Evolutionary conservation across 2,113 vertebrate species (phyloP), one percentile per base, ranked within the genome.

Genomic region (Pristiophorus japonicus): DNA sequence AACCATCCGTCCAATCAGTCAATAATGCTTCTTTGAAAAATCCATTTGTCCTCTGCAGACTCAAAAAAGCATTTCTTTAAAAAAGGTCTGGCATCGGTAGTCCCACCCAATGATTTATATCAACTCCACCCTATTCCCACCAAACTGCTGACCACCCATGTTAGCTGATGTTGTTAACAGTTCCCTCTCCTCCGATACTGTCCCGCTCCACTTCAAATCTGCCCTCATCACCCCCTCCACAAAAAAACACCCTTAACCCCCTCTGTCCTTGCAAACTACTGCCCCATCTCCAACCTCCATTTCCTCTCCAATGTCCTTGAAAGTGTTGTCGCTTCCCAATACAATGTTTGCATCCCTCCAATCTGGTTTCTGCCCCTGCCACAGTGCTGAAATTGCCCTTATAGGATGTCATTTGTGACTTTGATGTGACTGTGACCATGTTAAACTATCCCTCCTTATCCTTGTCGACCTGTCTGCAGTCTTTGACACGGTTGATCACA

Each of bases 21-120:
- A 20, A 92, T 92, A 62, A 63, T 92, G 34, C 18, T 92, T 59
- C 62, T 92, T 92, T 88, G 85, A 92, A 92, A 92, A 92, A 92
- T 63, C 59, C 59, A 63, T n/a, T 92, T 63, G 6, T 92, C 59
- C 88, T 92, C 63, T 38, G 87, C 88, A 92, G n/a, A 34, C 59
- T n/a, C 88, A 14, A 90, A 92, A 91, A 92, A 63, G 6, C 2
- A 92, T 81, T 81, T 81, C 14, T 81, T 81, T 38, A 92, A 10
- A 59, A 59, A 38, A 38, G 59, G 20, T 63, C 88, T 92, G 59
- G 59, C 30, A 92, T 63, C 18, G 22, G 16, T 92, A 38, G 88
- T 63, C 63, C n/a, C 16, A 62, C 34, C 38, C 34, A 42, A 92
- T 92, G 55, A 38, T 34, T 12, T 4, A 62, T n/a, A 30, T 62